Conservation (phyloP, 2,888 invertebrate species). For the Belgica antarctica region DNA sequence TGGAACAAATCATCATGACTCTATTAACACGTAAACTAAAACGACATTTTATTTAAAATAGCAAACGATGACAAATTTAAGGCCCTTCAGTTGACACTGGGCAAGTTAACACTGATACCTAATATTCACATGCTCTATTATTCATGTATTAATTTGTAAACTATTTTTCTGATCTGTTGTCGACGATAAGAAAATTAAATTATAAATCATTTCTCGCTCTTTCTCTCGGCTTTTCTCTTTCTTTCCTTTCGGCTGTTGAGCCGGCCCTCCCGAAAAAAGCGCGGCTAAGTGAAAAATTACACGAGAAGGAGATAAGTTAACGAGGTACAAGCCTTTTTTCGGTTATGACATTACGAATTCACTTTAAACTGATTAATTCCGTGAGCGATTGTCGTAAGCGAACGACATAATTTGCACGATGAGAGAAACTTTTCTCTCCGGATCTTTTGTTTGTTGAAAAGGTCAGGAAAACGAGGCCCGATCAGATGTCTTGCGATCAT, state of each 20-base stretch:
- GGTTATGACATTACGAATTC: constrained; percentile 8
- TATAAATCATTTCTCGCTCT: constrained; percentile 28
- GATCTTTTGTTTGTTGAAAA: neutral
- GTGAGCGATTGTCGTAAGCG: constrained; percentile 34
- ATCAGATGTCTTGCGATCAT: constrained; percentile 41
- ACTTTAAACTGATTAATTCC: constrained; percentile 26
- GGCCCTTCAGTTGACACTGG: too few relatives aligned
- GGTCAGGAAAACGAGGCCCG: neutral
- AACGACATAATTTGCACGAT: constrained; percentile 11
- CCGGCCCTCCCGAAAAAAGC: constrained; percentile 7
- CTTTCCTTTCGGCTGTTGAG: neutral
- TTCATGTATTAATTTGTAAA: constrained; percentile 42
- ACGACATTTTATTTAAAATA: too few relatives aligned
- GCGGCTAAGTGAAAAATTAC: constrained; percentile 22
- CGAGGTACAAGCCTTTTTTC: constrained; percentile 41
- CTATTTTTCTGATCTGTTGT: constrained; percentile 34
- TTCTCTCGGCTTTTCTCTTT: too few relatives aligned
- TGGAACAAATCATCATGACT: too few relatives aligned
- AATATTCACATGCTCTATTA: constrained; percentile 7
- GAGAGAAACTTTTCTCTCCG: neutral
- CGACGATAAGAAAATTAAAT: constrained; percentile 43
- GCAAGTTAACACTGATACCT: too few relatives aligned
- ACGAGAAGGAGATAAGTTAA: constrained; percentile 41
- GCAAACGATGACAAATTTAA: too few relatives aligned
- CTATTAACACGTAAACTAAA: too few relatives aligned